phyloP scores from a whole-genome alignment of 2,113 vertebrate species.

The Cacatua alba region DNA sequence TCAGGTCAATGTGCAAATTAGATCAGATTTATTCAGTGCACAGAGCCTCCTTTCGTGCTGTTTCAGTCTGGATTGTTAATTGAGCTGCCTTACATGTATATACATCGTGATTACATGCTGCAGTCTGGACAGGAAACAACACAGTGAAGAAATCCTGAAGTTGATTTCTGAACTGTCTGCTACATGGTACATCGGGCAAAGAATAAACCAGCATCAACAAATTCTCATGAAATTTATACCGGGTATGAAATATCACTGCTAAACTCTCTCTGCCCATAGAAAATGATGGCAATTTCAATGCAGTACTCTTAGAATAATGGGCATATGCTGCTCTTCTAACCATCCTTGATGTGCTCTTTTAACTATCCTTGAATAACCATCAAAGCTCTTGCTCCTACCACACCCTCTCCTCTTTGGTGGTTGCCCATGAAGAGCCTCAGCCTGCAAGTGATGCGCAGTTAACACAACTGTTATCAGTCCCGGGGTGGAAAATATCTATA shows the following conservation, averaged over 20 bases:
- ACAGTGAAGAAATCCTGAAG: neutral
- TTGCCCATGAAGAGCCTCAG: neutral
- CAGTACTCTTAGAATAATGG: neutral
- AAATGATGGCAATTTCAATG: neutral
- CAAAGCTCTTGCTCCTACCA: neutral
- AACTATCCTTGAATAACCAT: neutral
- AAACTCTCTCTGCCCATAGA: neutral
- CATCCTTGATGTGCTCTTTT: neutral
- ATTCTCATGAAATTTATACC: neutral
- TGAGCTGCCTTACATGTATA: neutral
- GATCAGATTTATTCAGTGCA: conserved; percentile 31
- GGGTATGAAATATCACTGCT: neutral
- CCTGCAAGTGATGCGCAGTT: neutral
- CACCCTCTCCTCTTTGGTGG: neutral
- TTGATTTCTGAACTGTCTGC: neutral
- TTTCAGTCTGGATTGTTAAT: conserved; percentile 5
- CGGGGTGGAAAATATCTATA: neutral
- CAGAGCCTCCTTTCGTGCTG: neutral
- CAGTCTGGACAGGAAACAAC: neutral
- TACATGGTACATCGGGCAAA: neutral
- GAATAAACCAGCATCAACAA: neutral
- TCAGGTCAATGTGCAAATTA: conserved; percentile 59
- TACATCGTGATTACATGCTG: neutral
- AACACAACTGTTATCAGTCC: neutral
- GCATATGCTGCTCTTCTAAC: neutral